Evolutionary conservation across 2,113 vertebrate species (phyloP).

Genomic region (Tringa solitaria): DNA sequence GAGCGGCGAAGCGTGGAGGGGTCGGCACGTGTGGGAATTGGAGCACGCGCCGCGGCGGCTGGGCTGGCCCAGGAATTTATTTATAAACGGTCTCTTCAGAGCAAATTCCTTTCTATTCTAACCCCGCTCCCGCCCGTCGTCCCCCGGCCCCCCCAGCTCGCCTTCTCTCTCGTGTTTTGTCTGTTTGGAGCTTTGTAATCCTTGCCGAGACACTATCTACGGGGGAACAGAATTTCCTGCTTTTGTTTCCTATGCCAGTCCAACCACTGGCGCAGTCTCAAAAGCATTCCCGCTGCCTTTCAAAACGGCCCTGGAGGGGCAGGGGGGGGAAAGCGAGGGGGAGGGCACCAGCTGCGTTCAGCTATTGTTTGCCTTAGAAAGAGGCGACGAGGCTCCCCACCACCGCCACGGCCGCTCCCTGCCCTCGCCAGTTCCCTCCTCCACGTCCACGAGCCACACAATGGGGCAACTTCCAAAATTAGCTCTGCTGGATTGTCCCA

Average conservation of each 20-base stretch:
- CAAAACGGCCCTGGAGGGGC: conserved; percentile 71
- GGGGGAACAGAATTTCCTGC: conserved; percentile 84
- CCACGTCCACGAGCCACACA: conserved; percentile 63
- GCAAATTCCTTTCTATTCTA: conserved; percentile 81
- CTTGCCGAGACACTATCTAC: conserved; percentile 84
- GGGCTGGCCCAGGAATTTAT: conserved; percentile 75
- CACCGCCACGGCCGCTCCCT: conserved; percentile 32
- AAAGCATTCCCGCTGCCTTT: conserved; percentile 84
- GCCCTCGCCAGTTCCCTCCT: conserved; percentile 48
- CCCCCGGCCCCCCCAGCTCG: conserved; percentile 52
- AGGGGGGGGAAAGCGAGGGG: conserved; percentile 53
- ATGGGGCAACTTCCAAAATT: conserved; percentile 81
- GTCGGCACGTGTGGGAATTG: conserved; percentile 75
- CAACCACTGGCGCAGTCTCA: conserved; percentile 80
- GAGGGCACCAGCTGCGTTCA: conserved; percentile 76
- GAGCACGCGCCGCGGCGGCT: conserved; percentile 70
- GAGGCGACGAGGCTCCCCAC: conserved; percentile 46
- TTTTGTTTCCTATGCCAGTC: conserved; percentile 82
- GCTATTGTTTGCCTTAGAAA: conserved; percentile 79
- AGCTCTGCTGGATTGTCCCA: conserved; percentile 67
- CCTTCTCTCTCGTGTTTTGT: conserved; percentile 80
- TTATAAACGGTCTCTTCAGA: conserved; percentile 80
- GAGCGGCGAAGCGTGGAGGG: background rate
- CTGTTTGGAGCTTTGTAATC: conserved; percentile 83
- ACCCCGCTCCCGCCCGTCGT: conserved; percentile 69